Evolutionary conservation across 1,140 invertebrate species (phyloP).

Genomic region (Drosophila watanabei): DNA sequence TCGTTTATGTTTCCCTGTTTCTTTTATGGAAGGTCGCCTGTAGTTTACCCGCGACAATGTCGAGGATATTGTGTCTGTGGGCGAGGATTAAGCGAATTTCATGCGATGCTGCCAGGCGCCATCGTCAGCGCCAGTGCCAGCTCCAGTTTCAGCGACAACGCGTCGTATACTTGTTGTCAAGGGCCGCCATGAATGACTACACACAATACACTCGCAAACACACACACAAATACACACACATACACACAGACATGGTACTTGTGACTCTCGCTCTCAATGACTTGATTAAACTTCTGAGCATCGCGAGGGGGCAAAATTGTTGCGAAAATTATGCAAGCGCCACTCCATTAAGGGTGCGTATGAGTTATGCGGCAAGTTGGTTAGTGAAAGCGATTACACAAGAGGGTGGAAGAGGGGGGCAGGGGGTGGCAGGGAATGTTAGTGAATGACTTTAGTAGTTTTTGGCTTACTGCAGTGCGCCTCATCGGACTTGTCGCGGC

Average conservation of each 20-base stretch:
- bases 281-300: slow-evolving; percentile 69
- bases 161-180: slow-evolving; percentile 66
- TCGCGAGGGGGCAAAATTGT: slow-evolving; percentile 34
- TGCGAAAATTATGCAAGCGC: slow-evolving; percentile 73
- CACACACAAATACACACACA: slow-evolving; percentile 11
- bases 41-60: slow-evolving; percentile 18
- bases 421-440: not conserved
- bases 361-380: slow-evolving; percentile 56
- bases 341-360: slow-evolving; percentile 72
- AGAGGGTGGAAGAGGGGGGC: not conserved
- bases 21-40: slow-evolving; percentile 7
- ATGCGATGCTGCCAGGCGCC: slow-evolving; percentile 57
- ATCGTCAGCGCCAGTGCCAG: slow-evolving; percentile 7
- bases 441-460: slow-evolving; percentile 11
- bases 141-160: slow-evolving; percentile 54
- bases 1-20: not conserved
- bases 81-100: slow-evolving; percentile 61
- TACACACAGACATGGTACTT: not conserved
- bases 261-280: slow-evolving; percentile 62
- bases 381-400: slow-evolving; percentile 43
- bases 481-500: slow-evolving; percentile 90
- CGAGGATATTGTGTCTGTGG: slow-evolving; percentile 16
- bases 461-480: slow-evolving; percentile 86
- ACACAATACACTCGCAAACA: slow-evolving; percentile 33
- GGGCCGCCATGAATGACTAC: slow-evolving; percentile 40